Base-by-base conservation (phyloP, 2,797 vertebrate species). In the Trachurus trachurus region DNA sequence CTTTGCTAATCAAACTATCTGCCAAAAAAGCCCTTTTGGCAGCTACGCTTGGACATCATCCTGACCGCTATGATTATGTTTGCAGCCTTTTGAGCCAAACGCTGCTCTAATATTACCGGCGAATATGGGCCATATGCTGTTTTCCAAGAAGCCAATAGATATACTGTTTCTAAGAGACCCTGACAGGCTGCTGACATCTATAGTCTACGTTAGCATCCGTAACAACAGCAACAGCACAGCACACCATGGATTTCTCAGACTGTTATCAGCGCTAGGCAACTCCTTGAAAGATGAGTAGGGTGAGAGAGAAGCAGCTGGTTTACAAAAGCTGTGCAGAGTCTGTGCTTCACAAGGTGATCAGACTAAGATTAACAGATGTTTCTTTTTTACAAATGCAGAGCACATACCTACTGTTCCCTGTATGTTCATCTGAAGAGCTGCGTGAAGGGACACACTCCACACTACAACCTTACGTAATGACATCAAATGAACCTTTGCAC, bases 11-110 rank as follows among this genome's bases (percentile, higher is more conserved):
- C 82, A 85, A 83, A 87, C 71, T 78, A 84, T 74, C 68, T 86
- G 89, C 88, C 89, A 89, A 87, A 90, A 89, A 76, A 90, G 73
- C 82, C 83, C 66, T 74, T 72, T 72, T 82, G 88, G 88, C 87
- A 87, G 81, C 84, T 45, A 73, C 52, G 71, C 76, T 61, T 76
- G 66, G 71, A 87, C 89, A 78, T 92, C 87, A 88, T 87, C 88
- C 88, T 90, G 88, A 93, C 89, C 85, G 40, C 82, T 68, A 37
- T 72, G 87, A 94, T 93, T 91, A 88, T 79, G 83, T 89, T 73
- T 88, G 88, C 83, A 78, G 74, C 76, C 66, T 68, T 78, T 66
- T 17, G 71, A 79, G 81, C 84, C 87, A 85, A 88, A 87, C 21
- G 37, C 59, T 52, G 68, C 84, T 88, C 89, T 83, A 85, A 86